Base-by-base conservation (phyloP, 1,140 invertebrate genomes). In the Saccostrea cuccullata region DNA sequence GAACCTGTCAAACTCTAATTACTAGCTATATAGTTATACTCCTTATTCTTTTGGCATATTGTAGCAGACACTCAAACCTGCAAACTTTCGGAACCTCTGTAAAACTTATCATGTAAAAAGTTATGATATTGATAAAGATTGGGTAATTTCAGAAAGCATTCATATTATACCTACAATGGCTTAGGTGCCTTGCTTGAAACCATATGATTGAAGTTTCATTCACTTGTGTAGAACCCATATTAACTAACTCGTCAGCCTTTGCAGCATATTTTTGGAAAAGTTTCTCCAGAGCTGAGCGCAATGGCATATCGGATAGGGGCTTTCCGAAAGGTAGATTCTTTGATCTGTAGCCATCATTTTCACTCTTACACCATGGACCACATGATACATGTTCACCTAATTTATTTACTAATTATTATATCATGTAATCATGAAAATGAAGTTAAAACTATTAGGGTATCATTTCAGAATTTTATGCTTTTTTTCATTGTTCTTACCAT, bases 191-290 rank as follows among this genome's bases (percentile, higher is more conserved):
- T 64, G 60, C 60, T 64, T 15, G n/a, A 64, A 64, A 15, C 12
- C 64, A 67, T 67, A 20, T 67, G 64, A n/a, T 67, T 67, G 64
- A 67, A 67, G n/a, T n/a, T n/a, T 67, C n/a, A 67, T n/a, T 67
- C n/a, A 15, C 64, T 67, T 67, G 64, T 67, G 64, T 67, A 20
- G 64, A 67, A 67, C 64, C 64, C 3, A 67, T 67, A 1, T 67
- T 8, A 67, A 67, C 64, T n/a, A 67, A 67, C 15, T 23, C 64
- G n/a, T 67, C 13, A 20, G 20, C 64, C 15, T 67, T 67, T 67
- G 64, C 64, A n/a, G 23, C n/a, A 73, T 73, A 73, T 26, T 73
- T 73, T 26, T 26, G 67, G n/a, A 73, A 13, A 30, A 73, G 6
- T 4, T 73, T 0, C 8, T 26, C n/a, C 11, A 73, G 6, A 11